phyloP scores from a whole-genome alignment of 2,888 invertebrate species.

The Diogma glabrata region DNA sequence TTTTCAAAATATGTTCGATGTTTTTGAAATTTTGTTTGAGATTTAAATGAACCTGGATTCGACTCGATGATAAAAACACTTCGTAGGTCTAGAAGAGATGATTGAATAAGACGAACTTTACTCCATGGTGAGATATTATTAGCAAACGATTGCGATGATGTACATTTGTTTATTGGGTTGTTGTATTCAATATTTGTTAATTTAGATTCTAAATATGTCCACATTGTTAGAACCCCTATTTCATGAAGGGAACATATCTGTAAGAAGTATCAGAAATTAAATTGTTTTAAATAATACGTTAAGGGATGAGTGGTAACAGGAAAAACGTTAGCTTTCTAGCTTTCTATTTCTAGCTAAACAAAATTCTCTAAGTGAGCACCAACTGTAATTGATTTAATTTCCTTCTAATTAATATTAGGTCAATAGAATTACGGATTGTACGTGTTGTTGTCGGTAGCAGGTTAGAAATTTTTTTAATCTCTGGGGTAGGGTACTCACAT shows the following conservation, averaged over 20 bases:
- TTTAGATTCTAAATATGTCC: conserved; percentile 33
- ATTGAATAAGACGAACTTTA: conserved; percentile 32
- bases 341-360: too few species aligned
- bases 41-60: conserved; percentile 14
- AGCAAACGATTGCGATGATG: not conserved
- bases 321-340: not conserved
- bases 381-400: too few species aligned
- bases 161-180: conserved; percentile 22
- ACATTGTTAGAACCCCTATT: conserved; percentile 34
- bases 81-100: conserved; percentile 28
- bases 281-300: too few species aligned
- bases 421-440: too few species aligned
- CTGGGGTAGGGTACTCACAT: too few species aligned
- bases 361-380: too few species aligned
- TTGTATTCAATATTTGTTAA: conserved; percentile 13
- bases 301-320: too few species aligned
- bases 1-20: conserved; percentile 33
- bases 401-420: too few species aligned
- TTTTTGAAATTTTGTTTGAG: conserved; percentile 29
- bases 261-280: too few species aligned
- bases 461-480: too few species aligned
- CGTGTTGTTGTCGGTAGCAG: too few species aligned
- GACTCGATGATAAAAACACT: conserved; percentile 20
- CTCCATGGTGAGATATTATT: conserved; percentile 32
- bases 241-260: conserved; percentile 38